These are phyloP conservation scores for Synergus laeviventris DNA, from an alignment of 2,888 invertebrate genomes.

Conservation along the genomic window DNA sequence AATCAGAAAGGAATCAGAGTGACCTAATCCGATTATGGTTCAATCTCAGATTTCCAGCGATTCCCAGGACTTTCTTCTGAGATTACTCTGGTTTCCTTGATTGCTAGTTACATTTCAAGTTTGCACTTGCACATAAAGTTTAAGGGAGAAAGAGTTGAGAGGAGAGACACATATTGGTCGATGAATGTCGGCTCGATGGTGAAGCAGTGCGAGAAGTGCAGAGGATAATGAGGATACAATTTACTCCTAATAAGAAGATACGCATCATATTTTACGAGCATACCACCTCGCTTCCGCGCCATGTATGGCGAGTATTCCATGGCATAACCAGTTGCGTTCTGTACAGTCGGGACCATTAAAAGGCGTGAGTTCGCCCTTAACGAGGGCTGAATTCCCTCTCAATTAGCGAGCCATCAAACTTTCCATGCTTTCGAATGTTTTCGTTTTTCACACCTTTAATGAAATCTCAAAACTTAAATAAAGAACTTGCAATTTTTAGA, in stretches of 20 bases:
- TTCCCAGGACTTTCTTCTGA: conserved; percentile 6
- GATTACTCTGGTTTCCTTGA: conserved; percentile 17
- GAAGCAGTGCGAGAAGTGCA: conserved; percentile 47
- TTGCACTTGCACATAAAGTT: background rate
- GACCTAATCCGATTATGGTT: background rate
- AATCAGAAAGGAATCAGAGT: background rate
- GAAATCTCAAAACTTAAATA: background rate
- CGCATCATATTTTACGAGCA: conserved; percentile 72
- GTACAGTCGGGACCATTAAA: conserved; percentile 53
- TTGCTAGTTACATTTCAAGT: background rate
- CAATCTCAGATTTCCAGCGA: background rate
- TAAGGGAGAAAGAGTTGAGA: conserved; percentile 16
- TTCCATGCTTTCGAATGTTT: background rate
- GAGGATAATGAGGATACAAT: conserved; percentile 69
- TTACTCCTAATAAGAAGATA: conserved; percentile 73
- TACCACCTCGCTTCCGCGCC: conserved; percentile 60
- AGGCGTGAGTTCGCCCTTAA: conserved; percentile 48
- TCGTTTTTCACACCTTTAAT: background rate
- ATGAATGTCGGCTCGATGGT: conserved; percentile 40
- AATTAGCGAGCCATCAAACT: conserved; percentile 5
- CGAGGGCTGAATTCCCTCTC: conserved; percentile 44
- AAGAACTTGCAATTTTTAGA: no score
- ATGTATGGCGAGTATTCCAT: conserved; percentile 58
- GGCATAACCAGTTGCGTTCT: conserved; percentile 58
- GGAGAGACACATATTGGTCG: conserved; percentile 3